Conservation (phyloP, 2,888 invertebrate genomes). For the Habroteleia sp. region DNA sequence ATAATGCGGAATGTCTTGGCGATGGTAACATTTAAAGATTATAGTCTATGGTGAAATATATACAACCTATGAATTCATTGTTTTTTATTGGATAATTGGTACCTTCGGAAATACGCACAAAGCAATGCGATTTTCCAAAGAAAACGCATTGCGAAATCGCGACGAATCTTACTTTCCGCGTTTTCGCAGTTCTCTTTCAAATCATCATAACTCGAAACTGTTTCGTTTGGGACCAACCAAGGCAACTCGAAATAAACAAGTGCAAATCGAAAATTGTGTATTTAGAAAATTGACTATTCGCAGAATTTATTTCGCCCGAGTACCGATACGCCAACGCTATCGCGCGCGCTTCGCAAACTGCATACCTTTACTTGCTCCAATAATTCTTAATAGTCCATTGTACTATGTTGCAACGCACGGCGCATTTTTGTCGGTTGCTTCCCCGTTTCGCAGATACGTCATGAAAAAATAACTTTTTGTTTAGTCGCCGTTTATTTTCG, state of each 20-base stretch:
- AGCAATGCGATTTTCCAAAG: slow-evolving; percentile 22
- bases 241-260: too few relatives aligned
- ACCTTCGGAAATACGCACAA: slow-evolving; percentile 28
- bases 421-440: slow-evolving; percentile 49
- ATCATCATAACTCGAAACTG: too few relatives aligned
- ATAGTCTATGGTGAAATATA: slow-evolving; percentile 47
- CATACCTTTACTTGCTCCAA: slow-evolving; percentile 59
- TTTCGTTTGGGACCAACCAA: too few relatives aligned
- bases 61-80: slow-evolving; percentile 40
- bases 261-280: slow-evolving; percentile 2
- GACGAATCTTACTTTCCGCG: too few relatives aligned
- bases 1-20: slow-evolving; percentile 51
- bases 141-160: neutral
- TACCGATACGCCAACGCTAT: slow-evolving; percentile 3
- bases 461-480: too few relatives aligned
- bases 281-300: slow-evolving; percentile 14
- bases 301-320: slow-evolving; percentile 18
- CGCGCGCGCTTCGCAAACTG: slow-evolving; percentile 35
- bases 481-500: too few relatives aligned
- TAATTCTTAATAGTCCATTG: slow-evolving; percentile 59
- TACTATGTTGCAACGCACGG: slow-evolving; percentile 32
- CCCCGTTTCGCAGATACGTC: slow-evolving; percentile 30
- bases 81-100: slow-evolving; percentile 43
- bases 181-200: too few relatives aligned
- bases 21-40: slow-evolving; percentile 64